Base-by-base conservation (phyloP, 2,797 vertebrate genomes). In the Helicolenus hilgendorfi region DNA sequence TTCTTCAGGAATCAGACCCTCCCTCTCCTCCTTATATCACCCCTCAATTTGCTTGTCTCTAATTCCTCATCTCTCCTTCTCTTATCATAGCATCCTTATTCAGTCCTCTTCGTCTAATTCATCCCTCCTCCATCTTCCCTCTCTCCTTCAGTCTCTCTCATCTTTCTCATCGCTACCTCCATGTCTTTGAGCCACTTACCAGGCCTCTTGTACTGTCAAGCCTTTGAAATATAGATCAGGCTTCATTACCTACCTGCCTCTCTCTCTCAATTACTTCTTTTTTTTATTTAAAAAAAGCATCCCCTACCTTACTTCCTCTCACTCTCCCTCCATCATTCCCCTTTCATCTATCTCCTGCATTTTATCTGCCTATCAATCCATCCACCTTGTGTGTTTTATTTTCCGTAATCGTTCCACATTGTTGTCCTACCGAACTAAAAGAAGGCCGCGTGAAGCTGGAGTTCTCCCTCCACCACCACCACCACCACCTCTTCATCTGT, bases 151-250 rank as follows among this genome's bases (percentile, higher is more conserved):
- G 29, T 68, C 55, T 31, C 56, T 87, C 60, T 92, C 78, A 77
- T 89, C 78, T 84, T 60, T 56, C 60, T 68, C 84, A 86, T 89
- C 81, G 67, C 63, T 56, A 41, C 18, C 62, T 69, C 35, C 24
- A 58, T n/a, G 65, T 87, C 83, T 92, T 83, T 85, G 63, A 89
- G 63, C 65, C 81, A 86, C 86, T 89, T 76, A 89, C 86, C 87
- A 78, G 88, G 88, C 79, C 82, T 85, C 89, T 91, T 88, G 77
- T 81, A 62, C 77, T 77, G 18, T 72, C 89, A 71, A 93, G 73
- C 77, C 90, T 94, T 94, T 96, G 94, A 96, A 97, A 96, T 95
- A 95, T 92, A 95, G 91, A 95, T 94, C 92, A 94, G 88, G 82
- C 81, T 90, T 95, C 89, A 96, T 96, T 95, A 95, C 74, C 58